Evolutionary conservation across 2,888 invertebrate species (phyloP), one percentile per base, ranked within the genome.

Genomic region (Xestoiulus laeticollis): DNA sequence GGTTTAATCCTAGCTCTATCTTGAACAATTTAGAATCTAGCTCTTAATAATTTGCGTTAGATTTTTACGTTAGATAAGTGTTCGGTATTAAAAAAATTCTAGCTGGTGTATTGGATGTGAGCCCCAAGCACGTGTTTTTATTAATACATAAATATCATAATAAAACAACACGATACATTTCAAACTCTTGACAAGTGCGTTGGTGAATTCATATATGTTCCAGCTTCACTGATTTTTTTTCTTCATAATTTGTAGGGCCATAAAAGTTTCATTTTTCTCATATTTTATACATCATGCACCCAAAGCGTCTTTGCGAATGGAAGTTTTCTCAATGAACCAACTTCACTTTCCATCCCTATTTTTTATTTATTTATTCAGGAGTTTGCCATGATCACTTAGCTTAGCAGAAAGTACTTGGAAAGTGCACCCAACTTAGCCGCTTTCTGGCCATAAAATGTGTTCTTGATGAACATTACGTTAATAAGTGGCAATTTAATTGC

Each of bases 401-500:
- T 38, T 38, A 53, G 5, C 53, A 53, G 53, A n/a, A 53, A 53
- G 53, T n/a, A n/a, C n/a, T 53, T 53, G 1, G 68, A 10, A 68
- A 68, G 68, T 68, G 68, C 68, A 26, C 68, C 68, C 68, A 68
- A 26, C 68, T 68, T 68, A 0, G 68, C 26, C 68, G 68, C 26
- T 68, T 68, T 26, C 26, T 8, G 5, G 68, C 68, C 68, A 68
- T 68, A 68, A 68, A 68, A 68, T 68, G 26, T 22, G n/a, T 68
- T 68, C 68, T 68, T 68, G 68, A 68, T 68, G 68, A 68, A 68
- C 68, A 68, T 68, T 68, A 26, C 68, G 68, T 68, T 68, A 68
- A 68, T 68, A 68, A 68, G 68, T 68, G 68, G 53, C 68, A 68
- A 68, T 68, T 68, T 68, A 68, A 68, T 68, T 68, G 68, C 68